Evolutionary conservation across 2,113 vertebrate genomes (phyloP), one percentile per base, ranked within the genome.

Genomic region (Semicossyphus pulcher): DNA sequence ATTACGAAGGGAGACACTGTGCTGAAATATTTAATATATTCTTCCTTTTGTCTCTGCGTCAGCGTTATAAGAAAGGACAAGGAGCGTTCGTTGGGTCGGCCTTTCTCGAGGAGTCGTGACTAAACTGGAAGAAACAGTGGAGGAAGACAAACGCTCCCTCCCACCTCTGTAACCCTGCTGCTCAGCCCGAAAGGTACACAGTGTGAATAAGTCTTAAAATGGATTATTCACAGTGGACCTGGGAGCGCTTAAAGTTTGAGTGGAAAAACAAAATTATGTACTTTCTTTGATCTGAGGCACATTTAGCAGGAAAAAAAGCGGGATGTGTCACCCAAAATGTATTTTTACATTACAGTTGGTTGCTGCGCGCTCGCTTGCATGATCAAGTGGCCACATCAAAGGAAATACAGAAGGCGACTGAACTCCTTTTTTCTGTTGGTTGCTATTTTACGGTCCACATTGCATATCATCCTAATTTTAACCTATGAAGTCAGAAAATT

Each of bases 251-350:
- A 11, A 57, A 84, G 58, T 77, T 81, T 59, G 47, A 79, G 68
- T 57, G 61, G 77, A 53, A 80, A 80, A 76, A 85, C 66, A 78
- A 88, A 87, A 85, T 81, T 25, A 72, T 78, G 71, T 78, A 78
- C 69, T 77, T 78, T 62, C 82, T 92, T 91, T 91, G 83, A 92
- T 84, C 76, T 71, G 51, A 71, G 74, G 78, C 73, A 76, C 73
- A 76, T 90, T 90, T 80, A 81, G 82, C 62, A 63, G 72, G 66
- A 64, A 72, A 81, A 79, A 84, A 84, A 37, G 37, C 37, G 14
- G 78, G 61, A 83, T 84, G 67, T 84, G 79, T 80, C 85, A 54
- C 76, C 73, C 42, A 10, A 42, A 82, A 82, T 59, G 36, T 57
- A 63, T 82, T 77, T 83, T 68, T 57, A 84, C 72, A 81, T 81